Evolutionary conservation across 2,797 vertebrate species (phyloP).

Genomic region (Chaetophractus vellerosus): DNA sequence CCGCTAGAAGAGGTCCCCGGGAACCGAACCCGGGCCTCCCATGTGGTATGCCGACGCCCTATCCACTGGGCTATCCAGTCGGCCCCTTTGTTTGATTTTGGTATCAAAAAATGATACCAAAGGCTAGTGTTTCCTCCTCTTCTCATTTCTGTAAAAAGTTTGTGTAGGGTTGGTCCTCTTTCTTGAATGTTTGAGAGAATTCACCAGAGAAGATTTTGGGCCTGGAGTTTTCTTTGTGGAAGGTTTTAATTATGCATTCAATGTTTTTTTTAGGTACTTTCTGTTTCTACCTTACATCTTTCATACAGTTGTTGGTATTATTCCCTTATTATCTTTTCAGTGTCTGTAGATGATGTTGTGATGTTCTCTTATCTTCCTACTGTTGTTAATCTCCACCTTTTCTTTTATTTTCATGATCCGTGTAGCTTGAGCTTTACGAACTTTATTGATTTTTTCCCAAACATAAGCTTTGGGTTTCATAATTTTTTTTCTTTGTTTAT

Average conservation of each 20-base stretch:
- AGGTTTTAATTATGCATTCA: background rate
- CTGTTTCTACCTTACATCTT: constrained; percentile 15
- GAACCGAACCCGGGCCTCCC: too few relatives aligned
- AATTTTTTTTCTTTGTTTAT: background rate
- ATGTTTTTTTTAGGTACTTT: background rate
- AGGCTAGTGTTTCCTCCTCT: background rate
- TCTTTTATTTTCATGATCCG: background rate
- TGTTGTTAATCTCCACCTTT: background rate
- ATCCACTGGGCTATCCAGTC: too few relatives aligned
- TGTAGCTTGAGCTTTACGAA: background rate
- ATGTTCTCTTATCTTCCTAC: background rate
- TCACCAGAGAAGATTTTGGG: background rate
- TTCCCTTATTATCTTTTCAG: background rate
- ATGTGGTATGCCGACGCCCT: too few relatives aligned
- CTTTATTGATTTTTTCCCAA: background rate
- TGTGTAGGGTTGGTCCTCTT: background rate
- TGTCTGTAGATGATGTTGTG: background rate
- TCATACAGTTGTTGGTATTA: background rate
- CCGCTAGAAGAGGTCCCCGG: too few relatives aligned
- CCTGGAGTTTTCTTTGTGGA: background rate
- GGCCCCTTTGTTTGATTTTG: too few relatives aligned
- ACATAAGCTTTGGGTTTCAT: background rate
- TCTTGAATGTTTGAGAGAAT: background rate
- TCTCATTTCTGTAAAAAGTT: background rate
- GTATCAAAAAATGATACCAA: too few relatives aligned